Conservation (phyloP, 2,113 vertebrate species). For the Argyrosomus japonicus region DNA sequence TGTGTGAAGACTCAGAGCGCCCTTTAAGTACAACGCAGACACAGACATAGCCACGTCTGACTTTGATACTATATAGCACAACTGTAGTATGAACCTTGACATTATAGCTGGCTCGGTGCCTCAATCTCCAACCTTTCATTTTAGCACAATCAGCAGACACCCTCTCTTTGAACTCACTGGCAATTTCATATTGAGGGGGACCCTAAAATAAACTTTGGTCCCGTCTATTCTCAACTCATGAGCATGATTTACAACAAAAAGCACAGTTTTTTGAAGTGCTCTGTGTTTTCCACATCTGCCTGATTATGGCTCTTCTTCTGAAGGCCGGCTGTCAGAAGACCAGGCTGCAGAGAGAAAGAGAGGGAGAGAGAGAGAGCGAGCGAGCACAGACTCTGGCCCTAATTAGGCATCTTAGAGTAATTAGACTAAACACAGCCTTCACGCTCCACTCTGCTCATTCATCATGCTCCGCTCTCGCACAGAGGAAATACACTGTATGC, state of each 20-base stretch:
- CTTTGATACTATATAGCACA: slow-evolving; percentile 61
- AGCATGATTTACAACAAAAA: slow-evolving; percentile 45
- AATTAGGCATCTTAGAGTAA: slow-evolving; percentile 85
- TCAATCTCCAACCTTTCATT: slow-evolving; percentile 71
- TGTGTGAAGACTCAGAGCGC: slow-evolving; percentile 17
- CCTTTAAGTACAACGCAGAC: slow-evolving; percentile 43
- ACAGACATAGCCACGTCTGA: slow-evolving; percentile 45
- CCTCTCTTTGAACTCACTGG: slow-evolving; percentile 71
- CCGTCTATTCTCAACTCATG: slow-evolving; percentile 46
- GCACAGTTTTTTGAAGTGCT: slow-evolving; percentile 40
- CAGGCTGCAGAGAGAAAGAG: slow-evolving; percentile 32
- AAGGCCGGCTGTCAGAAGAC: slow-evolving; percentile 65
- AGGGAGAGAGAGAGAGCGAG: slow-evolving; percentile 5
- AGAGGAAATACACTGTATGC: slow-evolving; percentile 73
- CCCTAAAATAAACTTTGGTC: slow-evolving; percentile 65
- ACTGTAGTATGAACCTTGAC: slow-evolving; percentile 64
- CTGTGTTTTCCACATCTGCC: slow-evolving; percentile 64
- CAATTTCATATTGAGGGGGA: slow-evolving; percentile 55
- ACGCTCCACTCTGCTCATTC: slow-evolving; percentile 80
- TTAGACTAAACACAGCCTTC: slow-evolving; percentile 83
- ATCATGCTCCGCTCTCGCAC: slow-evolving; percentile 68
- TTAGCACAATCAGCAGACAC: slow-evolving; percentile 76
- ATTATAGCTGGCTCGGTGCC: slow-evolving; percentile 60
- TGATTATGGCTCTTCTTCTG: slow-evolving; percentile 74
- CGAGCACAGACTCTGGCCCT: slow-evolving; percentile 63